Percentiles rank a stretch among this genome's conserved stretches.
Evolutionary conservation across 2,888 invertebrate genomes (phyloP).

Genomic region (Apamea epomidion): DNA sequence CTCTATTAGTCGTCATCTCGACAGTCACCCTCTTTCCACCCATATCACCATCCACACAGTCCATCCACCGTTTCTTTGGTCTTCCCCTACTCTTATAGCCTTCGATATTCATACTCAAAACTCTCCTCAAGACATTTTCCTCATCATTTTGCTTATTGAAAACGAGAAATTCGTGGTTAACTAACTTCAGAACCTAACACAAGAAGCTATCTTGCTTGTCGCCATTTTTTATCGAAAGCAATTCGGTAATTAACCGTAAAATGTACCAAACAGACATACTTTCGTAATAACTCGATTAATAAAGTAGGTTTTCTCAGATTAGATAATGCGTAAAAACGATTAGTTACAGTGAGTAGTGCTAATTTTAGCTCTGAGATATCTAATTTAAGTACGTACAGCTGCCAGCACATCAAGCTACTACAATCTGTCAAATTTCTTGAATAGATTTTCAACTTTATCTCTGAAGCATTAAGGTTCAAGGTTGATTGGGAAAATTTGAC

Average conservation of each 20-base stretch:
- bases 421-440: too few species aligned
- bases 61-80: too few species aligned
- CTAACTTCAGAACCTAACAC: not conserved
- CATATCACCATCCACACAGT: too few species aligned
- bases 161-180: not conserved
- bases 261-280: slow-evolving; percentile 10
- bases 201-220: not conserved
- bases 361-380: not conserved
- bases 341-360: not conserved
- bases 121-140: too few species aligned
- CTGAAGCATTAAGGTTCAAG: too few species aligned
- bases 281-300: slow-evolving; percentile 7
- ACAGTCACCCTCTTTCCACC: too few species aligned
- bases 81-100: too few species aligned
- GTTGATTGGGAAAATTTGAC: too few species aligned
- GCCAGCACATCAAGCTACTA: not conserved
- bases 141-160: not conserved
- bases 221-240: not conserved
- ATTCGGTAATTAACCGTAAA: slow-evolving; percentile 12
- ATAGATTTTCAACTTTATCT: too few species aligned
- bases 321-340: slow-evolving; percentile 21
- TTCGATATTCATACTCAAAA: too few species aligned
- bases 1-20: too few species aligned
- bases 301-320: slow-evolving; percentile 1
- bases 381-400: not conserved